Conservation (phyloP, 1,140 invertebrate species). For the Temnothorax longispinosus region DNA sequence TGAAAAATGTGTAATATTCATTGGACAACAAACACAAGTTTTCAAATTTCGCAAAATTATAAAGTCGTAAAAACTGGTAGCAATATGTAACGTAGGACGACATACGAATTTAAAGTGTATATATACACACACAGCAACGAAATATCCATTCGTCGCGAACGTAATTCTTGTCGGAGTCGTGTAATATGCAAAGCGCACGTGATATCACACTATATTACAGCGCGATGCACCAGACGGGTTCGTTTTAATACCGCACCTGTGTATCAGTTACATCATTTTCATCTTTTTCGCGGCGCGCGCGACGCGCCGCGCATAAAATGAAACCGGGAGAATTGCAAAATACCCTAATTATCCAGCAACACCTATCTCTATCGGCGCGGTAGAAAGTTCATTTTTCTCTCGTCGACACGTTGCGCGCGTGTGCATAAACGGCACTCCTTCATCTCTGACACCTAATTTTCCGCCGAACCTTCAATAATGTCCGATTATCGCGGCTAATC, state of each 20-base stretch:
- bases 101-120: neutral
- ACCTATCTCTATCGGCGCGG: neutral
- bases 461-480: conserved; percentile 55
- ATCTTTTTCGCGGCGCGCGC: conserved; percentile 16
- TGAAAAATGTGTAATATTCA: neutral
- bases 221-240: neutral
- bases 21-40: neutral
- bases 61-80: neutral
- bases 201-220: conserved; percentile 40
- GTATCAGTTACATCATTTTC: conserved; percentile 42
- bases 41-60: neutral
- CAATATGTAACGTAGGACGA: neutral
- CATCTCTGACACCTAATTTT: conserved; percentile 55
- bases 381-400: conserved; percentile 45
- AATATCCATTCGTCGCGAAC: conserved; percentile 38
- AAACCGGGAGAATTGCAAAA: conserved; percentile 38
- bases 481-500: conserved; percentile 51
- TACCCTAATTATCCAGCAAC: conserved; percentile 23
- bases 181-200: conserved; percentile 45
- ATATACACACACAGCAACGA: neutral
- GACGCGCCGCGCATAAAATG: conserved; percentile 25
- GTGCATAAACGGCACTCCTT: conserved; percentile 45
- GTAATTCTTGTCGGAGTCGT: conserved; percentile 35
- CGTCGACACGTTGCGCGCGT: neutral
- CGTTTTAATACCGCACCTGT: conserved; percentile 39